These are phyloP conservation scores for Sigmodon hispidus DNA, from an alignment of 2,113 vertebrate species.

Conservation along the genomic window DNA sequence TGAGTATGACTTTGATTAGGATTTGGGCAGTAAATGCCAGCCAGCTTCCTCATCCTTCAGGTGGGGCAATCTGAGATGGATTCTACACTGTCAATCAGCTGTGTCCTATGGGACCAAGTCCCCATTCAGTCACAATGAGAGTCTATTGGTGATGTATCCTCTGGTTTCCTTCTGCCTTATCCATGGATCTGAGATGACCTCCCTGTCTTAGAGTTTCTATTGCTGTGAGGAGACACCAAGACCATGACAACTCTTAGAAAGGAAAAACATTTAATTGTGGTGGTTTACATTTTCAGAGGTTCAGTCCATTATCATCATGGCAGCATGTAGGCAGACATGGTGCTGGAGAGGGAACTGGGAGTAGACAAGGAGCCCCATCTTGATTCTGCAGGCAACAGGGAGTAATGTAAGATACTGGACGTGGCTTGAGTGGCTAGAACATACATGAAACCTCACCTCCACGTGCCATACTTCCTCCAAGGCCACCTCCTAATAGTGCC, in stretches of 20 bases:
- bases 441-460: background rate
- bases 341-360: background rate
- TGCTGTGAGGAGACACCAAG: background rate
- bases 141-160: background rate
- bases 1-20: background rate
- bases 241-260: background rate
- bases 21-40: background rate
- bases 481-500: background rate
- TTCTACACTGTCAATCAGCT: background rate
- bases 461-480: background rate
- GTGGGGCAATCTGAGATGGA: background rate
- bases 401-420: background rate
- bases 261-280: background rate
- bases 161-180: background rate
- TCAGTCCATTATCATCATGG: background rate
- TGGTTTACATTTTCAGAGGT: background rate
- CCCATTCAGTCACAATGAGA: background rate
- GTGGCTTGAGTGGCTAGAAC: background rate
- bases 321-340: background rate
- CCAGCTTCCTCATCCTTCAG: background rate
- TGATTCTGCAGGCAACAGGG: background rate
- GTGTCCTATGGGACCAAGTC: background rate
- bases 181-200: background rate
- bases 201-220: background rate
- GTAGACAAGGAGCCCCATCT: background rate